These are phyloP conservation scores for Epistrophe eligans DNA, from an alignment of 2,888 invertebrate genomes.

Conservation along the genomic window DNA sequence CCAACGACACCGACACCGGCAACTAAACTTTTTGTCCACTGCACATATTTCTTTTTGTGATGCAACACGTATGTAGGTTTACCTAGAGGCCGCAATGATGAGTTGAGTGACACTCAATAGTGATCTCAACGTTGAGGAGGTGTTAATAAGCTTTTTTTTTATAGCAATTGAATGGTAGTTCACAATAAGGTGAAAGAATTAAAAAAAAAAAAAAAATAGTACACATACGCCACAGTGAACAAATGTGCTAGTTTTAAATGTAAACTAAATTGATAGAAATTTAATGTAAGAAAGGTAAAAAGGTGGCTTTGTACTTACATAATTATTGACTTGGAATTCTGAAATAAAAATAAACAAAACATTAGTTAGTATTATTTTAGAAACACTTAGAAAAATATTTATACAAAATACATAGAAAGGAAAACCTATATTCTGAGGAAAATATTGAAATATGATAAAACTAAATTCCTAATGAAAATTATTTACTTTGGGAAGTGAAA, in stretches of 20 bases:
- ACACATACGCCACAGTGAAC: slow-evolving; percentile 37
- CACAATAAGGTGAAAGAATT: background rate
- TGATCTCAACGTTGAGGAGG: slow-evolving; percentile 26
- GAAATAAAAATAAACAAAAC: slow-evolving; percentile 42
- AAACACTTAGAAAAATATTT: no score
- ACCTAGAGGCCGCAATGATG: slow-evolving; percentile 20
- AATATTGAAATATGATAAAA: no score
- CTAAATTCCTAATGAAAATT: no score
- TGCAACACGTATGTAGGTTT: background rate
- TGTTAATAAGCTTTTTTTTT: slow-evolving; percentile 35
- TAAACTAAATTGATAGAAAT: slow-evolving; percentile 13
- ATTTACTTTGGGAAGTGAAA: no score
- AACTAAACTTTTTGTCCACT: slow-evolving; percentile 40
- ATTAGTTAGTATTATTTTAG: background rate
- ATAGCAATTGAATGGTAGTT: slow-evolving; percentile 2
- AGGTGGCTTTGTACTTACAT: slow-evolving; percentile 50
- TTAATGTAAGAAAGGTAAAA: background rate
- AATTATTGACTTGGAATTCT: slow-evolving; percentile 27
- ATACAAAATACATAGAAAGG: background rate
- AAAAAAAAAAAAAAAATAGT: slow-evolving; percentile 5
- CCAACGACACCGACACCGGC: slow-evolving; percentile 21
- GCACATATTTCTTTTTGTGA: background rate
- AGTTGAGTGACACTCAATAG: slow-evolving; percentile 43
- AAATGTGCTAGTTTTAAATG: background rate
- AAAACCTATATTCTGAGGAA: no score